These are phyloP conservation scores for Esperia sulphurella DNA, from an alignment of 2,888 invertebrate species.

Conservation along the genomic window DNA sequence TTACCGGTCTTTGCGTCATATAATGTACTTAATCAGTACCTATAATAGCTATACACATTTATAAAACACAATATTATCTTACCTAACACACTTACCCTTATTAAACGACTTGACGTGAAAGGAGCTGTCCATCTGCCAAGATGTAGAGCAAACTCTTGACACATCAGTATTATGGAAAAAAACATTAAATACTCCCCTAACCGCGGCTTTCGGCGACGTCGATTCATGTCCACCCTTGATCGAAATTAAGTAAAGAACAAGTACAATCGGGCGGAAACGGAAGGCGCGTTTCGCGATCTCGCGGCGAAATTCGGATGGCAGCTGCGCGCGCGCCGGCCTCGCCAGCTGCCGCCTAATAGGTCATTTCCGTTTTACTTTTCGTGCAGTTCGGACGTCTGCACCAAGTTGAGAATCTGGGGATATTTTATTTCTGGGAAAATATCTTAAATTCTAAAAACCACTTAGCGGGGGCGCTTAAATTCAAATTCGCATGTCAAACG, in stretches of 20 bases:
- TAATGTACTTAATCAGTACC: slow-evolving; percentile 12
- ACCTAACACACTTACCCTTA: neutral
- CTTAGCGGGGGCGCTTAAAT: no score
- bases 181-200: slow-evolving; percentile 30
- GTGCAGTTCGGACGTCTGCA: slow-evolving; percentile 27
- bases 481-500: no score
- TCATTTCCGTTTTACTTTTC: slow-evolving; percentile 63
- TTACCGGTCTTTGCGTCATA: slow-evolving; percentile 26
- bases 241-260: slow-evolving; percentile 35
- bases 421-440: slow-evolving; percentile 2
- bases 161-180: slow-evolving; percentile 16
- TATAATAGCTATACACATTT: slow-evolving; percentile 1
- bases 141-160: slow-evolving; percentile 14
- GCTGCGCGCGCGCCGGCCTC: slow-evolving; percentile 54
- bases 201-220: slow-evolving; percentile 36
- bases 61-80: no score
- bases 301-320: slow-evolving; percentile 70
- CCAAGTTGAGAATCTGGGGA: neutral
- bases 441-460: neutral
- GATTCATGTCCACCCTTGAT: slow-evolving; percentile 61
- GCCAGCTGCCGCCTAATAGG: slow-evolving; percentile 68
- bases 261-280: slow-evolving; percentile 74
- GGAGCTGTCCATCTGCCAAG: slow-evolving; percentile 20
- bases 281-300: slow-evolving; percentile 77
- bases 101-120: slow-evolving; percentile 5